Evolutionary conservation across 2,113 vertebrate species (phyloP).

Genomic region (Dipodomys ordii): DNA sequence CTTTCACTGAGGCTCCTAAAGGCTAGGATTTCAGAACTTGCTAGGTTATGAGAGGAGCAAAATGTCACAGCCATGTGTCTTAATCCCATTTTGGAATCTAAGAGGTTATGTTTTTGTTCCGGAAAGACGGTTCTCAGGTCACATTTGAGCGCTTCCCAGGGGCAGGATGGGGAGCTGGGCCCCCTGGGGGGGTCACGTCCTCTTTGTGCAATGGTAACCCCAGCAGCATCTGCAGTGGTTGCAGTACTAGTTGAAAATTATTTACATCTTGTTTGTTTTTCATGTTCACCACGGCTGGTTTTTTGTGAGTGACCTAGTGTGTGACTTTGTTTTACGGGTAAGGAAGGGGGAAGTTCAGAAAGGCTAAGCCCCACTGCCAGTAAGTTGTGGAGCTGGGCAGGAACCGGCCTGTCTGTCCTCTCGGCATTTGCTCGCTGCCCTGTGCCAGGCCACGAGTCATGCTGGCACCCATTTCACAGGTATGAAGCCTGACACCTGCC

Average conservation of each 20-base stretch:
- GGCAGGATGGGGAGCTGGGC: conserved; percentile 47
- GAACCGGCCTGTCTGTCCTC: background rate
- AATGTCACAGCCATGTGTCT: conserved; percentile 43
- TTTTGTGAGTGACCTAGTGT: background rate
- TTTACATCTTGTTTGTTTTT: background rate
- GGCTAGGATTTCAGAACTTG: conserved; percentile 43
- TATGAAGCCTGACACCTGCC: background rate
- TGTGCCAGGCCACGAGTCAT: background rate
- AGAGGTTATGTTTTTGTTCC: conserved; percentile 50
- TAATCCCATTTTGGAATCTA: conserved; percentile 45
- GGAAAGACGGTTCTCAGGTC: conserved; percentile 42
- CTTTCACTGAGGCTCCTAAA: background rate
- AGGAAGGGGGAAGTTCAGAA: conserved; percentile 28
- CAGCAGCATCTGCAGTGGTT: background rate
- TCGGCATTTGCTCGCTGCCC: background rate
- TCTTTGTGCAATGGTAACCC: background rate
- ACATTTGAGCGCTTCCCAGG: conserved; percentile 43
- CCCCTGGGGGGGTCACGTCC: background rate
- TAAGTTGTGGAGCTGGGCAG: background rate
- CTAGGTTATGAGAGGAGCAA: conserved; percentile 25
- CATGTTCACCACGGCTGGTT: background rate
- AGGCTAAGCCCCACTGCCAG: background rate
- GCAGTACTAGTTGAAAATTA: background rate
- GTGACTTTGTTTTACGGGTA: background rate
- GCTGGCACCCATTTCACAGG: background rate